Conservation (phyloP, 2,888 invertebrate species). For the Andrena dorsata region DNA sequence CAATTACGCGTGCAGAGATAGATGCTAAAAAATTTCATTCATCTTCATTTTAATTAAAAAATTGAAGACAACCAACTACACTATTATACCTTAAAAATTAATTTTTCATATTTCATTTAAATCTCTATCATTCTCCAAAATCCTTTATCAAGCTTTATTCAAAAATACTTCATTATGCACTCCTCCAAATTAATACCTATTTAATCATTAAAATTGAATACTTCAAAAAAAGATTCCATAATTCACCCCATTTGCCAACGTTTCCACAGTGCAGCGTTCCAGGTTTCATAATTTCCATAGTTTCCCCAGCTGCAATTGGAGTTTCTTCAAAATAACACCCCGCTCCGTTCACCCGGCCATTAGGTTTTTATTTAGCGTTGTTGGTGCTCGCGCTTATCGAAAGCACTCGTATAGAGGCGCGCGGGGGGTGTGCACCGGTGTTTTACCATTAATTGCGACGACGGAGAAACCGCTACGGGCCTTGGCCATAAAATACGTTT, state of each 20-base stretch:
- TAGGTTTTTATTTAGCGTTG: constrained; percentile 63
- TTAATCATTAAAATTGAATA: neutral
- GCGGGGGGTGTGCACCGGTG: constrained; percentile 32
- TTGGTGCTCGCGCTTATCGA: neutral
- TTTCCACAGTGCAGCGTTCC: neutral
- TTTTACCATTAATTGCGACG: constrained; percentile 73
- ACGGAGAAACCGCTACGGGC: constrained; percentile 64
- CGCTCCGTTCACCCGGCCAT: constrained; percentile 30
- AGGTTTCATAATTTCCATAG: constrained; percentile 19
- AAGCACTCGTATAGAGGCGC: neutral
- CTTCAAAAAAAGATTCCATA: no score
- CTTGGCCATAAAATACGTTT: constrained; percentile 73
- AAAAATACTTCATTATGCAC: no score
- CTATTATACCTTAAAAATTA: no score
- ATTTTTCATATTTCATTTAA: no score
- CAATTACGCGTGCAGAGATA: neutral
- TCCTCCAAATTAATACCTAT: no score
- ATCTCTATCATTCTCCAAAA: no score
- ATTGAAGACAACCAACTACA: no score
- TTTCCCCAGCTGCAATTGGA: constrained; percentile 37
- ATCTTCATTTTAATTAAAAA: no score
- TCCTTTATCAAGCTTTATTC: no score
- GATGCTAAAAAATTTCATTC: no score
- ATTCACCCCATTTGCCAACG: no score
- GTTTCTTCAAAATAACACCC: constrained; percentile 40